A percentile compares a stretch with the other conserved stretches of the same genome.
Evolutionary conservation across 2,113 vertebrate species (phyloP).

Genomic region (Noturus placidus): DNA sequence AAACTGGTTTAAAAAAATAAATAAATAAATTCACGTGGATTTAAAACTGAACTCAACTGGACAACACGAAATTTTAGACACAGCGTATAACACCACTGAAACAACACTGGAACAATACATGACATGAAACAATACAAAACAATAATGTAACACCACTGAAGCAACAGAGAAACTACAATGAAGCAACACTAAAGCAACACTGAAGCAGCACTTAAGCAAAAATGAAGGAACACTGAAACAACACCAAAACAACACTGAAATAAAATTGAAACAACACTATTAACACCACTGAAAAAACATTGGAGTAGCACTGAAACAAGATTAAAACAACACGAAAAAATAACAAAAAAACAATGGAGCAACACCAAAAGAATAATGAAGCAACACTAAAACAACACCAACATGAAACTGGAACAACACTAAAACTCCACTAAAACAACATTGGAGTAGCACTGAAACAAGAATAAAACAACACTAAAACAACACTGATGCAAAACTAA

Average conservation of each 20-base stretch:
- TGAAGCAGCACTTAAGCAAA: not conserved
- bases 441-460: not conserved
- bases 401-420: no score
- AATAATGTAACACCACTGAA: not conserved
- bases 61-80: not conserved
- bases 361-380: not conserved
- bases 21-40: not conserved
- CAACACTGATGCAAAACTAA: not conserved
- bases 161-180: not conserved
- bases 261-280: not conserved
- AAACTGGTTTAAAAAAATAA: not conserved
- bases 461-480: not conserved
- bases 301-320: not conserved
- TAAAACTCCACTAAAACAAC: not conserved
- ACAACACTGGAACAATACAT: not conserved
- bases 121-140: not conserved
- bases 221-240: not conserved
- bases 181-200: not conserved
- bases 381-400: not conserved
- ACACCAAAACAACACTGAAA: not conserved
- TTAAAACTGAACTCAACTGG: not conserved
- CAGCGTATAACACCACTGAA: not conserved
- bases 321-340: not conserved
- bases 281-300: not conserved
- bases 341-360: not conserved